phyloP scores from a whole-genome alignment of 2,888 invertebrate species.

The Junonia oenone region DNA sequence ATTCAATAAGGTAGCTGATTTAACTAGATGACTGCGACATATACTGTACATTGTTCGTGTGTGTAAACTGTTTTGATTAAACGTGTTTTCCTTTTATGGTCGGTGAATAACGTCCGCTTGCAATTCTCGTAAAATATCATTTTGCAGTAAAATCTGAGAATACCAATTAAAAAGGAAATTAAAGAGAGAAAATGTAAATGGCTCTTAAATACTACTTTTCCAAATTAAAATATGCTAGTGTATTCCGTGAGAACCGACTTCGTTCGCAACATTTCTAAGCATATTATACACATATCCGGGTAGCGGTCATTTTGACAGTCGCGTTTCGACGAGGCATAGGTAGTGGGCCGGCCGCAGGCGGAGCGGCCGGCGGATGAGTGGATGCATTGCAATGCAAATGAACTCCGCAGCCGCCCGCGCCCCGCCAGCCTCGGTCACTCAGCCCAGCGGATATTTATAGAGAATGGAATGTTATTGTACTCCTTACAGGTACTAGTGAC shows the following conservation, averaged over 20 bases:
- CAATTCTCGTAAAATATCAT: neutral
- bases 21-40: no score
- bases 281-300: neutral
- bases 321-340: constrained; percentile 29
- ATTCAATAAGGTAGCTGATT: no score
- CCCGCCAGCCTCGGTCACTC: constrained; percentile 41
- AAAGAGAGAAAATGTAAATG: no score
- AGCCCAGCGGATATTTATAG: constrained; percentile 61
- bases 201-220: no score
- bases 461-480: constrained; percentile 64
- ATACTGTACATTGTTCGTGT: neutral
- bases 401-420: constrained; percentile 45
- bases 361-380: constrained; percentile 24
- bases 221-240: neutral
- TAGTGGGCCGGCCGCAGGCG: neutral
- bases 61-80: constrained; percentile 5
- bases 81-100: neutral
- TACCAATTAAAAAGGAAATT: no score
- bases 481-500: constrained; percentile 37
- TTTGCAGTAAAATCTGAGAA: neutral
- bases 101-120: neutral
- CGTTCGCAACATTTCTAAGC: neutral
- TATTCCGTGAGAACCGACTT: neutral
- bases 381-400: constrained; percentile 61
- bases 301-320: neutral